phyloP scores from a whole-genome alignment of 2,113 vertebrate species.

The Pimephales promelas region DNA sequence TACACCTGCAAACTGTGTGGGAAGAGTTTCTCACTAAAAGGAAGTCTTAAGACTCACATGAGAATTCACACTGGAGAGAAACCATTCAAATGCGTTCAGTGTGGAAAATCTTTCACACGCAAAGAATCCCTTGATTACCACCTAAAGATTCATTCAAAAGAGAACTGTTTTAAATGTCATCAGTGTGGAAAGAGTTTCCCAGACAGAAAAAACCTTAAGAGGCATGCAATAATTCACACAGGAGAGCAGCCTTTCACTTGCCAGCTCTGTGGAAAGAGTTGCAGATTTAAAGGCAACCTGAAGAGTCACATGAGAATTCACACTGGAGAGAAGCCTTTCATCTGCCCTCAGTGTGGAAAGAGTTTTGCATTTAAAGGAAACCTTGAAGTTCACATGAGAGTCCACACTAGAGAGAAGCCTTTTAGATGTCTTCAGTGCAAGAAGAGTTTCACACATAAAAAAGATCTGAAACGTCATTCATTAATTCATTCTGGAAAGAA shows the following conservation, averaged over 20 bases:
- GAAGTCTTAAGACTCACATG: not conserved
- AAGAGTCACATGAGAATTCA: not conserved
- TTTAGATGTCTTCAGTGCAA: not conserved
- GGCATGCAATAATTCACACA: not conserved
- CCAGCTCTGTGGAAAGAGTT: not conserved
- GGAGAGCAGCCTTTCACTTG: not conserved
- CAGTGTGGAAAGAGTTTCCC: conserved; percentile 7
- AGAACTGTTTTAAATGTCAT: not conserved
- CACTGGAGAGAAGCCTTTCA: not conserved
- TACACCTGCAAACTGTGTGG: not conserved
- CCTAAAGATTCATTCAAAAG: not conserved
- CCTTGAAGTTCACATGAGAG: conserved; percentile 6
- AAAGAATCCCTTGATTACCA: not conserved
- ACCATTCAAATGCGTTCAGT: not conserved
- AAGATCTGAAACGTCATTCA: not conserved
- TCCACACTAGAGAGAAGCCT: not conserved
- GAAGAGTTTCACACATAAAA: not conserved
- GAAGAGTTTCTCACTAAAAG: not conserved
- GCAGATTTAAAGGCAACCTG: not conserved
- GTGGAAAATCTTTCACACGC: not conserved
- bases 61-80: not conserved
- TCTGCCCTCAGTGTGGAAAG: not conserved
- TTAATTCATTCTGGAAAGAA: not conserved
- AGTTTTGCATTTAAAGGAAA: not conserved
- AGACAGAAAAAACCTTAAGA: not conserved